Conservation (phyloP, 2,113 vertebrate species). For the Salvelinus sp. region DNA sequence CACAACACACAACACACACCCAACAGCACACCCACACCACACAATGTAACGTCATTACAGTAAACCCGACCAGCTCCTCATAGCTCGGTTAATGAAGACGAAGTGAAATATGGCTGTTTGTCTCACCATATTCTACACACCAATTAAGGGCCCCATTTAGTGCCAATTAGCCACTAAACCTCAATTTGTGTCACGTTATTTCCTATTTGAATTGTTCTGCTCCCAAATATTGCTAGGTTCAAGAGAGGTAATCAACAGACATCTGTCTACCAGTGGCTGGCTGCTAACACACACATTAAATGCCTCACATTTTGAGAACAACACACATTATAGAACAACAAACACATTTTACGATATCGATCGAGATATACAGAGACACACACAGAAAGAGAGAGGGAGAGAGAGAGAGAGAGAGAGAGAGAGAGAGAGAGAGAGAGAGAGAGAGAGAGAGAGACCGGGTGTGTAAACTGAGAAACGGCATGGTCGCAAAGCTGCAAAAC, state of each 20-base stretch:
- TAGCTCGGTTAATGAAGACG: constrained; percentile 70
- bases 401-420: too few relatives aligned
- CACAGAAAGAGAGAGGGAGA: not conserved
- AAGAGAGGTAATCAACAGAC: constrained; percentile 38
- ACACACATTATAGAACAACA: constrained; percentile 1
- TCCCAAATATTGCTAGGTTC: constrained; percentile 39
- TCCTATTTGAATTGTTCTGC: constrained; percentile 58
- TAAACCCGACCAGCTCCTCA: constrained; percentile 59
- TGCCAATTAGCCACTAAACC: constrained; percentile 73
- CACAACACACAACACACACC: too few relatives aligned
- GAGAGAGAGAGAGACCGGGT: not conserved
- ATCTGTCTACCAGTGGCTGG: constrained; percentile 42
- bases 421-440: too few relatives aligned
- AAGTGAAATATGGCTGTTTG: constrained; percentile 76
- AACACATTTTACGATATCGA: not conserved
- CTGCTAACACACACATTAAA: constrained; percentile 6
- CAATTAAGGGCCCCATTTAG: constrained; percentile 75
- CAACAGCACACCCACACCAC: not conserved
- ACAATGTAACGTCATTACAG: constrained; percentile 58
- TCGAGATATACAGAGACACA: not conserved
- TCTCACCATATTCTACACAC: constrained; percentile 60
- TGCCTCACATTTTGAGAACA: not conserved
- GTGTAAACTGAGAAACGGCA: not conserved
- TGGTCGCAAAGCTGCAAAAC: not conserved
- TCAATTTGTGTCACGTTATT: constrained; percentile 70